phyloP scores from a whole-genome alignment of 2,888 invertebrate species.

The Ormyrus nitidulus region DNA sequence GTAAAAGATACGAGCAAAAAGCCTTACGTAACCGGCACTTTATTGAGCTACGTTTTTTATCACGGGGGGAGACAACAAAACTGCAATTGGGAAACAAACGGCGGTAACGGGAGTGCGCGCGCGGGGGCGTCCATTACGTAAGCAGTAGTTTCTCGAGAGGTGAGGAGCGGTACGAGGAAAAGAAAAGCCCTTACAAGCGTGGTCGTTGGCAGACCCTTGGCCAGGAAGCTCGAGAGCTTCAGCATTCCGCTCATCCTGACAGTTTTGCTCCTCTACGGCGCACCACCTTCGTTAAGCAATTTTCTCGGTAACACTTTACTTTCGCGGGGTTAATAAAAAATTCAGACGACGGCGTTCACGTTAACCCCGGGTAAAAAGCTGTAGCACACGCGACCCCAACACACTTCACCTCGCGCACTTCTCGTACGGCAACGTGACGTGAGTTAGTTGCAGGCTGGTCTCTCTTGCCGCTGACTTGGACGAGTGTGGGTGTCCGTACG shows the following conservation, averaged over 20 bases:
- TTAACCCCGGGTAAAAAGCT: too few species aligned
- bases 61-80: too few species aligned
- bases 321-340: background rate
- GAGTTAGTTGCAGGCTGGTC: conserved; percentile 7
- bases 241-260: conserved; percentile 68
- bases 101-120: background rate
- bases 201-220: conserved; percentile 61
- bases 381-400: background rate
- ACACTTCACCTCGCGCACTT: conserved; percentile 67
- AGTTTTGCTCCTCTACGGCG: background rate
- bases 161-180: background rate
- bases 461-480: too few species aligned
- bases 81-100: background rate
- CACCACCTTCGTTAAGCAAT: too few species aligned
- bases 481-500: too few species aligned
- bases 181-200: conserved; percentile 47
- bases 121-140: conserved; percentile 25
- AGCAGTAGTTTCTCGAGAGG: background rate
- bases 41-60: too few species aligned
- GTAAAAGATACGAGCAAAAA: conserved; percentile 10
- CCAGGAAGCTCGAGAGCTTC: conserved; percentile 68
- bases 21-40: conserved; percentile 25
- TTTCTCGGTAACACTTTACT: background rate
- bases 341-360: too few species aligned
- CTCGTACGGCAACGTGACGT: conserved; percentile 68